Conservation (phyloP, 2,888 invertebrate genomes). For the Thalpophila matura region DNA sequence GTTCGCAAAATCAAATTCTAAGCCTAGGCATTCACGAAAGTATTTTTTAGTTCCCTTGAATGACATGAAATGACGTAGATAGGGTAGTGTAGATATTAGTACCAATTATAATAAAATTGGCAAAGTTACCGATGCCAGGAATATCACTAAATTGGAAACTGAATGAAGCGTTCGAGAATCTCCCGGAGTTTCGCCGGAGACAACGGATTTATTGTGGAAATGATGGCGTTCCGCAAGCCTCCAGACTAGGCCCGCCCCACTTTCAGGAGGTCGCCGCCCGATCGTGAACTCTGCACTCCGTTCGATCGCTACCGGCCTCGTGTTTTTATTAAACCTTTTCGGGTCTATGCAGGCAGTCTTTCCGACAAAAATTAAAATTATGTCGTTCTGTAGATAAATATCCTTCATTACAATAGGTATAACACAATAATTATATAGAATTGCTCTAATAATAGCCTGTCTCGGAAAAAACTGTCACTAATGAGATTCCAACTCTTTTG, state of each 20-base stretch:
- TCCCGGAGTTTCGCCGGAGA: conserved; percentile 54
- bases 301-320: conserved; percentile 72
- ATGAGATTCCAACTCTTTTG: conserved; percentile 35
- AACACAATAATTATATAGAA: conserved; percentile 9
- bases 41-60: conserved; percentile 12
- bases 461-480: conserved; percentile 25
- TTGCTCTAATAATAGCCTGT: neutral
- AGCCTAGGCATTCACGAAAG: neutral
- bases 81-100: too few species aligned
- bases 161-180: conserved; percentile 47
- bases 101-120: neutral
- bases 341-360: conserved; percentile 14
- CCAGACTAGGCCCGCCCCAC: conserved; percentile 82
- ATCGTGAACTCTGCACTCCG: conserved; percentile 84
- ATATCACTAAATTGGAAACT: conserved; percentile 27
- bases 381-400: neutral
- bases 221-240: conserved; percentile 69
- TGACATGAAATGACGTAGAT: neutral
- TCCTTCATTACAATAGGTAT: neutral
- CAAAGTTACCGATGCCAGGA: neutral
- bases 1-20: conserved; percentile 28
- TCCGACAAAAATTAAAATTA: neutral
- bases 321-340: conserved; percentile 59
- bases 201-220: conserved; percentile 68
- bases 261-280: conserved; percentile 87